Conservation (phyloP, 1,140 invertebrate genomes). For the Trachymyrmex septentrionalis region DNA sequence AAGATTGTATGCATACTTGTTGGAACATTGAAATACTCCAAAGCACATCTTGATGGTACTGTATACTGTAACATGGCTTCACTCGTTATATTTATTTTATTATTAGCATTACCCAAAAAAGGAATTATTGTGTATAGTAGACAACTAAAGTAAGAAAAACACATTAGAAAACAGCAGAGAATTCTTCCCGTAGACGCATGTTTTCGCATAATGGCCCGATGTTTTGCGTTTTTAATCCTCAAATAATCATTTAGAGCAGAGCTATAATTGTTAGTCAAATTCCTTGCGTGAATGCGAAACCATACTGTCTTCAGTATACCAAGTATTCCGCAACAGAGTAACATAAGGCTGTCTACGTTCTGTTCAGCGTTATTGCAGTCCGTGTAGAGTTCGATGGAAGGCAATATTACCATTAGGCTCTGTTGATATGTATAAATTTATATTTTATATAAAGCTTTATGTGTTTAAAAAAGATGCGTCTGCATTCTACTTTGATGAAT, state of each 20-base stretch:
- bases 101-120: not conserved
- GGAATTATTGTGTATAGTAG: not conserved
- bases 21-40: constrained; percentile 7
- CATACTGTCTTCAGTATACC: constrained; percentile 33
- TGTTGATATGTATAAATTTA: constrained; percentile 38
- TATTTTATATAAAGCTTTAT: not conserved
- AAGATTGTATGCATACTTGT: not conserved
- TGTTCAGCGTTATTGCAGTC: constrained; percentile 35
- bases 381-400: constrained; percentile 22
- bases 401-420: constrained; percentile 7
- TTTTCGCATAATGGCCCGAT: constrained; percentile 31
- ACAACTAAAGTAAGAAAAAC: constrained; percentile 20
- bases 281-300: not conserved
- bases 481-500: not conserved
- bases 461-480: not conserved
- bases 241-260: constrained; percentile 44
- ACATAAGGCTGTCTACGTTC: constrained; percentile 44
- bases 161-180: not conserved
- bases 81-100: constrained; percentile 14
- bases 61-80: not conserved
- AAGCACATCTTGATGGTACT: constrained; percentile 17
- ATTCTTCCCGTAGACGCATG: constrained; percentile 49
- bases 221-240: not conserved
- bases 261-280: constrained; percentile 44
- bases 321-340: constrained; percentile 34